phyloP scores from a whole-genome alignment of 2,797 vertebrate species.

The Onychomys leucogaster region DNA sequence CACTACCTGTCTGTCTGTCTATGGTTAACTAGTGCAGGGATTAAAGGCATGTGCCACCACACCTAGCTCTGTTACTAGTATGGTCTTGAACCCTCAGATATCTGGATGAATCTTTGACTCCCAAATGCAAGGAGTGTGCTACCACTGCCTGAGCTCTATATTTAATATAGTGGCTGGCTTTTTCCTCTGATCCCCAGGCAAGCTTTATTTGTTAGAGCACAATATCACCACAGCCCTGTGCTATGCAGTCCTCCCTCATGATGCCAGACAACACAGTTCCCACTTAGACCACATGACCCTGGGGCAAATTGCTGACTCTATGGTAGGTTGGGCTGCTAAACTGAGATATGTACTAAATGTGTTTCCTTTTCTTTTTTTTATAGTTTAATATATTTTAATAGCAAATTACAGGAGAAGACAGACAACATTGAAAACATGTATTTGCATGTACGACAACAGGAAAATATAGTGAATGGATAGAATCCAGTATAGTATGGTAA shows the following conservation, averaged over 20 bases:
- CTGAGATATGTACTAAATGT: no score
- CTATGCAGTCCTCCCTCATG: background rate
- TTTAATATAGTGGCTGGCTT: no score
- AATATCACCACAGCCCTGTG: background rate
- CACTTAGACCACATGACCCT: background rate
- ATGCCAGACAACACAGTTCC: background rate
- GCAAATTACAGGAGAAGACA: conserved; percentile 90
- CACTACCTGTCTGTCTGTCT: no score
- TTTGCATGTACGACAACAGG: conserved; percentile 89
- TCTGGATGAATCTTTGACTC: no score
- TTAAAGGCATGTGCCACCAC: no score
- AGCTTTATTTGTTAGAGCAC: no score
- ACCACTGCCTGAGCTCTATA: no score
- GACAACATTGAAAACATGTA: conserved; percentile 92
- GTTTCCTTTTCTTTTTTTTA: background rate
- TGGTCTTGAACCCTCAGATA: no score
- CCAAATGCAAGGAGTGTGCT: no score
- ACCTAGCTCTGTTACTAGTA: no score
- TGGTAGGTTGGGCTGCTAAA: background rate
- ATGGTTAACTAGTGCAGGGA: no score
- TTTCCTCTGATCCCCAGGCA: no score
- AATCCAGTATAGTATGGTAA: conserved; percentile 84
- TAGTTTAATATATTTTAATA: background rate
- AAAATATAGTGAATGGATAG: background rate
- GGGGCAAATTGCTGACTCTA: background rate